Evolutionary conservation across 2,797 vertebrate species (phyloP).

Genomic region (Ispidina picta): DNA sequence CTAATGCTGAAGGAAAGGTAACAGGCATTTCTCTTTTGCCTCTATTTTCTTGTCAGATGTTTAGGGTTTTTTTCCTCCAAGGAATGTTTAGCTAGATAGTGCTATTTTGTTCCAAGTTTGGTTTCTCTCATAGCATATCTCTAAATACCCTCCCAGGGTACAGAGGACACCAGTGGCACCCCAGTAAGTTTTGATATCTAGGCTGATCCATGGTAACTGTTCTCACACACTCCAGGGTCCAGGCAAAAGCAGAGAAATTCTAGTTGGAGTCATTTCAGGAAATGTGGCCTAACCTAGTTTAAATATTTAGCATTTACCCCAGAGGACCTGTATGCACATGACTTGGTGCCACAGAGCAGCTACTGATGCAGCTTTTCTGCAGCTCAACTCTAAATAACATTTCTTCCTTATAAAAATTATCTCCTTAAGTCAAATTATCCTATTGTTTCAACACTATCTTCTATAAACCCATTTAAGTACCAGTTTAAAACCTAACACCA

Average conservation of each 20-base stretch:
- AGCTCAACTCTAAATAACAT: slow-evolving; percentile 6
- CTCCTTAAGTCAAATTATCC: slow-evolving; percentile 43
- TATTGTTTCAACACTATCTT: slow-evolving; percentile 36
- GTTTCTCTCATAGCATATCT: background rate
- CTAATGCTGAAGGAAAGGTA: background rate
- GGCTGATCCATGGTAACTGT: background rate
- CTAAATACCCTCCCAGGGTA: background rate
- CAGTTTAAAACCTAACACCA: slow-evolving; percentile 48
- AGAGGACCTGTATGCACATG: background rate
- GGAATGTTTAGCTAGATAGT: background rate
- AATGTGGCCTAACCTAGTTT: background rate
- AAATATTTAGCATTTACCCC: background rate
- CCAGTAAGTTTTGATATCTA: fast-evolving
- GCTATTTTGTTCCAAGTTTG: background rate
- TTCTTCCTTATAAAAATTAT: slow-evolving; percentile 12
- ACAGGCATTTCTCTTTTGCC: background rate
- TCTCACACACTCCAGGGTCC: background rate
- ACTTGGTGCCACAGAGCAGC: background rate
- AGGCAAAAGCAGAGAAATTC: background rate
- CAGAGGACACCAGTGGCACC: background rate
- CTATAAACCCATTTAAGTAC: slow-evolving; percentile 18
- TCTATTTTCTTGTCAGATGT: background rate
- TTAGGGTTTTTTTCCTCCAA: background rate
- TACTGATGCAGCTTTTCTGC: slow-evolving; percentile 5
- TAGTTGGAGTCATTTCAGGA: background rate